Evolutionary conservation across 2,797 vertebrate genomes (phyloP).

Genomic region (Epinephelus awoara): DNA sequence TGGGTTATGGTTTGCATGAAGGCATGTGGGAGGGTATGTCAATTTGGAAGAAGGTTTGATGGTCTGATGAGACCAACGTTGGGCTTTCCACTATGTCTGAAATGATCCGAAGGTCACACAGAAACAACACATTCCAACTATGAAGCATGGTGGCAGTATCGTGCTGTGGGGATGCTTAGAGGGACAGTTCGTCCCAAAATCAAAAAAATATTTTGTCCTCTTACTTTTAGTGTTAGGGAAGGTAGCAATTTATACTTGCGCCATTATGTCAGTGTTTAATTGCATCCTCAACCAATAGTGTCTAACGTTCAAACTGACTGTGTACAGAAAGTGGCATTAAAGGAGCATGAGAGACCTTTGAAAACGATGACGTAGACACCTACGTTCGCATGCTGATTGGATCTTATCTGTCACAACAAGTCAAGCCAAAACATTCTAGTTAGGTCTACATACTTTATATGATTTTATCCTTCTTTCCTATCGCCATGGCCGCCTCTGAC

Average conservation of each 20-base stretch:
- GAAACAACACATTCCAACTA: background rate
- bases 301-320: background rate
- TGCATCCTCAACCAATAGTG: background rate
- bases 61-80: constrained; percentile 12
- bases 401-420: no score
- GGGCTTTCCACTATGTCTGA: constrained; percentile 3
- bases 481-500: no score
- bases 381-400: no score
- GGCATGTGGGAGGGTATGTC: background rate
- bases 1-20: constrained; percentile 6
- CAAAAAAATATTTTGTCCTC: no score
- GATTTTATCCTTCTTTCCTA: no score
- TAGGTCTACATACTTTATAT: no score
- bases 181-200: no score
- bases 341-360: background rate
- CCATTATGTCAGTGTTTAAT: background rate
- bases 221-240: background rate
- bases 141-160: background rate
- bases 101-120: background rate
- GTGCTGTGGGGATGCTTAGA: background rate
- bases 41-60: constrained; percentile 5
- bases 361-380: no score
- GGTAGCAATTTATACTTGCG: background rate
- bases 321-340: background rate
- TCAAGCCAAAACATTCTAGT: no score